Evolutionary conservation across 1,140 invertebrate species (phyloP), one percentile per base, ranked within the genome.

Genomic region (Drosophila virilis): DNA sequence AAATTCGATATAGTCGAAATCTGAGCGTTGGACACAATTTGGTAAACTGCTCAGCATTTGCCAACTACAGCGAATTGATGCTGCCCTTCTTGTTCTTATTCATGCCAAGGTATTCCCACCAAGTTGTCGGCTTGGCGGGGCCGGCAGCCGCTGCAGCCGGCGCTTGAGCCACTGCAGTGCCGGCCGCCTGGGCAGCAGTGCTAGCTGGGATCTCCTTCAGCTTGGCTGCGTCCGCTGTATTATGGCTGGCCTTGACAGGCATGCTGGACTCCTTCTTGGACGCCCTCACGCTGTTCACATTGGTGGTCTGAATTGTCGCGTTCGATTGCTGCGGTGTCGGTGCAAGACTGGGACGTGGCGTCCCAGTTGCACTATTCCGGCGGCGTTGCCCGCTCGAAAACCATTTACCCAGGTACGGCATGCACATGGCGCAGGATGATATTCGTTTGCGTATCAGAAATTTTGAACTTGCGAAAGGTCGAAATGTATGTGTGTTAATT

Each of bases 31-130:
- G 28, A 59, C 57, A 7, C 12, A 35, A 35, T 10, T 15, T 4
- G 4, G 9, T 35, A 22, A 42, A 7, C 10, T 22, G 4, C 5
- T 43, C 9, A 6, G 10, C 9, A 35, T 5, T 17, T n/a, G 13
- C n/a, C 8, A 0, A 8, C 15, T 68, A 13, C 3, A 77, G 64
- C 15, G 79, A 69, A 22, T 57, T 54, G 10, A 57, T 46, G 48
- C 37, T 74, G 46, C 43, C 13, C 51, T 82, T 81, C 42, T 82
- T 81, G 42, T 38, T 66, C 45, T 37, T 74, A 33, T 52, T 74
- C 40, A 82, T 70, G 1, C 79, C 79, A 10, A 81, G 37, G 40
- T 70, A 81, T 6, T 73, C 70, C 79, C 74, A 82, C 79, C 79
- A 81, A 22, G 74, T 46, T 13, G 37, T 50, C 1, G 32, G 10